Conservation (phyloP, 2,888 invertebrate species). For the Acrobasis repandana region DNA sequence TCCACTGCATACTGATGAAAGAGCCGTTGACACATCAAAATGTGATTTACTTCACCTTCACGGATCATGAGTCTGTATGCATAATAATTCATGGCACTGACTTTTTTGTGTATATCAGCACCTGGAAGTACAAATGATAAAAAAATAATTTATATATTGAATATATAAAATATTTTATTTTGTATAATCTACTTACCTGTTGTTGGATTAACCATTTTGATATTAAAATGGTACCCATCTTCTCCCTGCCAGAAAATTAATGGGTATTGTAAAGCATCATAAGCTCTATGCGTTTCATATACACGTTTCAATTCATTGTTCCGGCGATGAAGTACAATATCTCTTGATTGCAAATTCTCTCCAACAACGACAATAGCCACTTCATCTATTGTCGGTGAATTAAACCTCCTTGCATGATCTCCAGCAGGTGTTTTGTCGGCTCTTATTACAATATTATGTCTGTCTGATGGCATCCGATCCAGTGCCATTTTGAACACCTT, state of each 20-base stretch:
- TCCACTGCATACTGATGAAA: not conserved
- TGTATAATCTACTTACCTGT: conserved; percentile 21
- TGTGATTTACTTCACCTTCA: conserved; percentile 20
- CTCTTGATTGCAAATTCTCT: conserved; percentile 35
- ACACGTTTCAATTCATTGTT: conserved; percentile 40
- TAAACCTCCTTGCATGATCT: conserved; percentile 40
- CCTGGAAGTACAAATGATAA: conserved; percentile 26
- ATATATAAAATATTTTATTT: conserved; percentile 11
- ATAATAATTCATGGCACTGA: conserved; percentile 31
- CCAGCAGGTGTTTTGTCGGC: conserved; percentile 44
- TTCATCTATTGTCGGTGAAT: conserved; percentile 43
- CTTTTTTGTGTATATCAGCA: conserved; percentile 28
- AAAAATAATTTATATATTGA: conserved; percentile 18
- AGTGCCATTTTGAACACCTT: conserved; percentile 29
- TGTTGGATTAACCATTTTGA: conserved; percentile 33
- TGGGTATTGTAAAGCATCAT: conserved; percentile 49
- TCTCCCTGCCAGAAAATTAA: conserved; percentile 39
- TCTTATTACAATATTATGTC: conserved; percentile 43
- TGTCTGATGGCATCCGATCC: conserved; percentile 41
- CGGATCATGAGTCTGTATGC: conserved; percentile 28
- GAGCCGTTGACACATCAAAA: conserved; percentile 22
- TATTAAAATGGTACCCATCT: conserved; percentile 35
- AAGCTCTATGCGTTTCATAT: conserved; percentile 42
- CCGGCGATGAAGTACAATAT: conserved; percentile 47
- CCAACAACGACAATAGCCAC: conserved; percentile 40